Evolutionary conservation across 2,113 vertebrate species (phyloP).

Genomic region (Microtus oregoni): DNA sequence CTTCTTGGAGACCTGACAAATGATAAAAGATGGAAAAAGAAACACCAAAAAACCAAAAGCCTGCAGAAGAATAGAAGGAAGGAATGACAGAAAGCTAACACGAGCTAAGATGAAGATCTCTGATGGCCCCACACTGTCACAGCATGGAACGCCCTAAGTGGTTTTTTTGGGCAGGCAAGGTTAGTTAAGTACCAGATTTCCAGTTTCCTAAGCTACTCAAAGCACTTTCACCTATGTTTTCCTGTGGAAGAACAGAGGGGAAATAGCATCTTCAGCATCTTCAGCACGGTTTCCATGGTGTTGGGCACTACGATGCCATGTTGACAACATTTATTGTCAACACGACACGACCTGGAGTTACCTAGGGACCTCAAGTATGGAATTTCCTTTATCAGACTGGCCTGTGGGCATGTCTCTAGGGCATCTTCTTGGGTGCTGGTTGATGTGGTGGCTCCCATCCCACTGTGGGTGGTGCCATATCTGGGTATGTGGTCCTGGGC

Average conservation of each 20-base stretch:
- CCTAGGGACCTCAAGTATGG: neutral
- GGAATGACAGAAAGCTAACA: rapidly evolving
- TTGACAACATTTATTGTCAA: neutral
- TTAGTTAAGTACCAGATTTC: neutral
- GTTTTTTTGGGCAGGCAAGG: too few relatives aligned
- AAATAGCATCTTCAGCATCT: neutral
- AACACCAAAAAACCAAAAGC: neutral
- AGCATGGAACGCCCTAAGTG: rapidly evolving
- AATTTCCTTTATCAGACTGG: neutral
- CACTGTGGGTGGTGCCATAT: neutral
- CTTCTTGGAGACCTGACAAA: neutral
- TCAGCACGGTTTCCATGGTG: neutral
- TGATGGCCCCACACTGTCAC: rapidly evolving
- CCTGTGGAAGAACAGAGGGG: neutral
- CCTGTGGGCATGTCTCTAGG: too few relatives aligned
- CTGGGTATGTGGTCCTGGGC: neutral
- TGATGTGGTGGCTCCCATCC: neutral
- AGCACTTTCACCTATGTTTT: neutral
- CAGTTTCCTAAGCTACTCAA: neutral
- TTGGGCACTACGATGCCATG: neutral
- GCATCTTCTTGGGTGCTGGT: neutral
- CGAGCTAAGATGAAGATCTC: neutral
- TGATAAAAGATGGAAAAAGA: neutral
- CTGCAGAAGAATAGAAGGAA: neutral
- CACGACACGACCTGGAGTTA: neutral